Conservation (phyloP, 92 coral and sea anemone genomes). For the Epizoanthus rinbou region DNA sequence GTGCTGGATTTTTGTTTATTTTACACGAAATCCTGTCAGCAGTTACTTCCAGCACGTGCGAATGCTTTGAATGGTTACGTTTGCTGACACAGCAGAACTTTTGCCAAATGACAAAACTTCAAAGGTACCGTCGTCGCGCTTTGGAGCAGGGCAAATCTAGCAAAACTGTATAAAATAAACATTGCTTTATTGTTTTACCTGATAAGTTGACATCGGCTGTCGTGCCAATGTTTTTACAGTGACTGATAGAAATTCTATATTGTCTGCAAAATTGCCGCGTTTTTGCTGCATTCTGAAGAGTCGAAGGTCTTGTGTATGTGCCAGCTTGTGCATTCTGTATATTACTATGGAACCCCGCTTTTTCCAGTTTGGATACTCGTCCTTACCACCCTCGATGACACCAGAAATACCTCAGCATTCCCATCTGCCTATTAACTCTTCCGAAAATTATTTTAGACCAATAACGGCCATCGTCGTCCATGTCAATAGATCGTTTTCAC, state of each 20-base stretch:
- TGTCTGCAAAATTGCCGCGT: neutral
- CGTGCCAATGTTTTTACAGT: neutral
- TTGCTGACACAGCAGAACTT: constrained; percentile 12
- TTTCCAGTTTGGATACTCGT: neutral
- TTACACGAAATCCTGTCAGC: constrained; percentile 15
- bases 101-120: constrained; percentile 7
- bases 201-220: neutral
- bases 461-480: neutral
- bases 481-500: neutral
- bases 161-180: neutral
- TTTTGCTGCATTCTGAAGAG: neutral
- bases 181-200: neutral
- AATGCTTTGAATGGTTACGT: too few species aligned
- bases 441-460: neutral
- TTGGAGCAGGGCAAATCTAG: constrained; percentile 13
- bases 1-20: neutral
- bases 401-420: neutral
- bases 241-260: neutral
- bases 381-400: constrained; percentile 13
- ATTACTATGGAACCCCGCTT: neutral
- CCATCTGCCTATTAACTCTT: neutral
- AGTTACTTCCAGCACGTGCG: constrained; percentile 8
- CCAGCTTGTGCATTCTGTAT: constrained; percentile 1
- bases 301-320: neutral
- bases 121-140: constrained; percentile 8